Conservation (phyloP, 2,888 invertebrate species). For the Mesorhabditis spiculigera region DNA sequence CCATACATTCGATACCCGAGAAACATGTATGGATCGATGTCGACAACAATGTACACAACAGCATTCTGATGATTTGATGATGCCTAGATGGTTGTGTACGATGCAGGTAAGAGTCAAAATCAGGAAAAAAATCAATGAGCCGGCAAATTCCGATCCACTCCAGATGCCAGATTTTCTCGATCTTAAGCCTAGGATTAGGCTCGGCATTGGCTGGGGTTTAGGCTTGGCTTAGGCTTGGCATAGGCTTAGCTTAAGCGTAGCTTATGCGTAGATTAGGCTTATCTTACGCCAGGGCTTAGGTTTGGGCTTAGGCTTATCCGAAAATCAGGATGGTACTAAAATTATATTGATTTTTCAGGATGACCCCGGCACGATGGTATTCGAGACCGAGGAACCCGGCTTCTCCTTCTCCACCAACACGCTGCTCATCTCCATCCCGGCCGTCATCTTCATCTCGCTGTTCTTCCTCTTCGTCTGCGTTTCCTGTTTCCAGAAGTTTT, state of each 20-base stretch:
- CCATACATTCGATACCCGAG: conserved; percentile 38
- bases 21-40: conserved; percentile 34
- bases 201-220: not conserved
- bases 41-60: conserved; percentile 37
- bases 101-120: conserved; percentile 23
- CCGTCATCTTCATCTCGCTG: conserved; percentile 28
- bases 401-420: conserved; percentile 23
- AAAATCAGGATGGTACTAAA: no score
- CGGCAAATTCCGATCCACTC: not conserved
- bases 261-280: no score
- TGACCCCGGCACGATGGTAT: conserved; percentile 26
- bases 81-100: conserved; percentile 39
- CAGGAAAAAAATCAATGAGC: not conserved
- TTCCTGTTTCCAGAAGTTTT: conserved; percentile 34
- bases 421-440: conserved; percentile 31
- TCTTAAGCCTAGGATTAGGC: not conserved
- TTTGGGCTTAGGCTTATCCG: no score
- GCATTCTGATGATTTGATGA: conserved; percentile 40
- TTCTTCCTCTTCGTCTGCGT: conserved; percentile 34
- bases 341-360: conserved; percentile 18
- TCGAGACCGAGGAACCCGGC: conserved; percentile 29
- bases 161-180: not conserved
- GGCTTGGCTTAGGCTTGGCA: no score
- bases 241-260: no score
- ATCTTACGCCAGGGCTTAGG: no score